phyloP scores from a whole-genome alignment of 2,113 vertebrate species.

The Anser brachyrhynchus region DNA sequence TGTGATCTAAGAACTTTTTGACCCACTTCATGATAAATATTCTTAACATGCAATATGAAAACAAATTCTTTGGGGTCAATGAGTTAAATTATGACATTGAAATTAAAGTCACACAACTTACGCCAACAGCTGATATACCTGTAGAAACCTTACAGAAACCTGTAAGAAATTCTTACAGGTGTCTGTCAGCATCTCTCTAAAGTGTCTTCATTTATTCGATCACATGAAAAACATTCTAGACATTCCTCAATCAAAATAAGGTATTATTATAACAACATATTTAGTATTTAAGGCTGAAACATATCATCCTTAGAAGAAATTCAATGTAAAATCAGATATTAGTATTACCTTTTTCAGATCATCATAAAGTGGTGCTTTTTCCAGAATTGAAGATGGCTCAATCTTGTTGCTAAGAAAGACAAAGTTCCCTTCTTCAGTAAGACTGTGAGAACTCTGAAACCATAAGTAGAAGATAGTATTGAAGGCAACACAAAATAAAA shows the following conservation, averaged over 20 bases:
- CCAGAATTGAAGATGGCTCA: constrained; percentile 77
- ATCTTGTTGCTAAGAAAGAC: constrained; percentile 70
- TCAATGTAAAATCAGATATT: neutral
- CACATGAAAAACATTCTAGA: neutral
- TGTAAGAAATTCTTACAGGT: neutral
- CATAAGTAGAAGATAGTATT: neutral
- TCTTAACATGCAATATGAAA: neutral
- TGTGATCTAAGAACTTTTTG: neutral
- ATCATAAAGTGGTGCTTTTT: constrained; percentile 77
- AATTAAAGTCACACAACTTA: neutral
- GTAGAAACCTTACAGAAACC: neutral
- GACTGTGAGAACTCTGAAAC: constrained; percentile 43
- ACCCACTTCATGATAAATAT: neutral
- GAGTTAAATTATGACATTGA: neutral
- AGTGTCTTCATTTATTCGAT: neutral
- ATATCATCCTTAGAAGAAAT: neutral
- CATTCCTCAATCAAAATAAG: neutral
- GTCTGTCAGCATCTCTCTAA: neutral
- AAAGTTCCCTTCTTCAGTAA: neutral
- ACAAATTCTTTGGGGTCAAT: neutral
- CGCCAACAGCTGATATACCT: neutral
- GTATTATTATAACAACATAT: neutral
- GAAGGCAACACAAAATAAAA: neutral
- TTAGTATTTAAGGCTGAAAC: neutral
- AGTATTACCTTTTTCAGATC: constrained; percentile 81